A percentile compares a stretch with the other conserved stretches of the same genome.
Evolutionary conservation across 2,113 vertebrate genomes (phyloP).

Genomic region (Todiramphus saurophagus): DNA sequence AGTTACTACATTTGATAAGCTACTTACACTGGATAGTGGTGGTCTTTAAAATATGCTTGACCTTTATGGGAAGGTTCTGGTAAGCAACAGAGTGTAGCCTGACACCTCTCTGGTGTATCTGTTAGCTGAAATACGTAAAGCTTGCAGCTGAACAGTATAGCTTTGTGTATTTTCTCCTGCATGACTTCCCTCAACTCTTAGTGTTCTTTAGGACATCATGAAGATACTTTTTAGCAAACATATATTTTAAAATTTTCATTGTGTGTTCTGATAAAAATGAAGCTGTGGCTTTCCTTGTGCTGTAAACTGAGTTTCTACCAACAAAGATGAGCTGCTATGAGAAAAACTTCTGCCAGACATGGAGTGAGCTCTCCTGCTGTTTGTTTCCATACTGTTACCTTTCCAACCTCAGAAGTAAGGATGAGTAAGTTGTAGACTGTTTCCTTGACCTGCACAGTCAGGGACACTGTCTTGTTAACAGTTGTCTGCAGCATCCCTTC

Average conservation of each 20-base stretch:
- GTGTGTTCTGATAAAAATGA: not conserved
- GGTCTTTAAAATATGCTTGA: not conserved
- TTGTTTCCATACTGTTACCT: not conserved
- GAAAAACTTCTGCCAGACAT: not conserved
- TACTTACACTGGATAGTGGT: not conserved
- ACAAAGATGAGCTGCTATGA: not conserved
- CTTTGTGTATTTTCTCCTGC: not conserved
- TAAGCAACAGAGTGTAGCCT: not conserved
- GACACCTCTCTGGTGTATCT: not conserved
- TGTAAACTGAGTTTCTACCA: not conserved
- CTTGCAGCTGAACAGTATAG: not conserved
- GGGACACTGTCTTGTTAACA: not conserved
- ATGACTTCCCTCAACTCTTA: not conserved
- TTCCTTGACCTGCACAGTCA: not conserved
- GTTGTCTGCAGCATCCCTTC: not conserved
- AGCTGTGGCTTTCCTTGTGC: not conserved
- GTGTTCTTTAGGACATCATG: not conserved
- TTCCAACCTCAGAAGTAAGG: not conserved
- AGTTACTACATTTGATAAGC: not conserved
- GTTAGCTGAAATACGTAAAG: not conserved
- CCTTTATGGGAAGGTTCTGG: not conserved
- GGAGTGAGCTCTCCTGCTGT: not conserved
- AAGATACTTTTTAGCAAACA: not conserved
- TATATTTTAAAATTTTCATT: not conserved
- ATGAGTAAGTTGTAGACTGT: not conserved